A percentile compares a stretch with the other conserved stretches of the same genome.
phyloP scores from a whole-genome alignment of 2,797 vertebrate genomes.

The Tangara arthus region DNA sequence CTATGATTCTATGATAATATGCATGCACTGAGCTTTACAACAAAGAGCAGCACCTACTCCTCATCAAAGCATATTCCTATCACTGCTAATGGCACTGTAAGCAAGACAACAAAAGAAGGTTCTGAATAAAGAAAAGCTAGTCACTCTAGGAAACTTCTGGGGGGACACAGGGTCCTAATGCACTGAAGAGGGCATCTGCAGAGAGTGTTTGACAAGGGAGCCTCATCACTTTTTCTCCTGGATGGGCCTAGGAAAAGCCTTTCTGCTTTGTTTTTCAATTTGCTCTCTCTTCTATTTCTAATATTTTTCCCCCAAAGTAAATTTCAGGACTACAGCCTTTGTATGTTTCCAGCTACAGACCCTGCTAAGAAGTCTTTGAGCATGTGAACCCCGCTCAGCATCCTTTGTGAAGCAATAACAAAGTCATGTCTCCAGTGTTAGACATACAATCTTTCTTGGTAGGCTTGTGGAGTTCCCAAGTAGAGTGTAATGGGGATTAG shows the following conservation, averaged over 20 bases:
- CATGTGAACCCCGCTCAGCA: not conserved
- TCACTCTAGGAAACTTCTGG: not conserved
- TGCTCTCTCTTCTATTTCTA: not conserved
- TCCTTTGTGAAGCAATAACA: not conserved
- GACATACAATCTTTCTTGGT: not conserved
- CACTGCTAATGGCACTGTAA: not conserved
- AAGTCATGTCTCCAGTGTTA: not conserved
- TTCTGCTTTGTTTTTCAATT: not conserved
- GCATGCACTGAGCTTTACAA: not conserved
- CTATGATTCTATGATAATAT: not conserved
- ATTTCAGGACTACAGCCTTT: not conserved
- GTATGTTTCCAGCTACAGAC: not conserved
- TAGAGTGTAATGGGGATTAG: not conserved
- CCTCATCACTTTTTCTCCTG: not conserved
- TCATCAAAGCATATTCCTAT: not conserved
- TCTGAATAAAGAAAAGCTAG: not conserved
- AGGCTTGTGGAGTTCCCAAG: not conserved
- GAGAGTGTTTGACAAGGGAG: not conserved
- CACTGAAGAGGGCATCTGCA: not conserved
- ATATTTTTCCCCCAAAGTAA: not conserved
- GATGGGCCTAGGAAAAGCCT: not conserved
- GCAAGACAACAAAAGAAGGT: not conserved
- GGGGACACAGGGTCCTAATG: fast-evolving
- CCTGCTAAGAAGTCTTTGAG: not conserved
- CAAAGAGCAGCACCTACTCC: not conserved